Percentiles rank a stretch among this genome's conserved stretches.
phyloP scores from a whole-genome alignment of 1,140 invertebrate genomes.

The Lanistes nyassanus region DNA sequence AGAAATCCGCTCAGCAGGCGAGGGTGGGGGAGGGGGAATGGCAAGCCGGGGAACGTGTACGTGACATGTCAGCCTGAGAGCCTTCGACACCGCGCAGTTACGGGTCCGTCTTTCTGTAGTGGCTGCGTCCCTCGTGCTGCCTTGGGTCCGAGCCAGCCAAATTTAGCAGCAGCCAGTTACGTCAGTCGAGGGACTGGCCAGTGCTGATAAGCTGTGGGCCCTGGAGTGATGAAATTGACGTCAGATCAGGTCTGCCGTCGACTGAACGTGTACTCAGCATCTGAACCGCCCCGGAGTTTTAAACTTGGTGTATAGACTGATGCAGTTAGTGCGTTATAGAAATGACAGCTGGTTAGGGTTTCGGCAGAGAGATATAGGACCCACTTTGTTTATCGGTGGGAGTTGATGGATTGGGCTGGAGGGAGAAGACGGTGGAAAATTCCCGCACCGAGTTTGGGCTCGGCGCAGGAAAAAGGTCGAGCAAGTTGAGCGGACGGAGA shows the following conservation, averaged over 20 bases:
- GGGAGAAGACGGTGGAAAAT: not conserved
- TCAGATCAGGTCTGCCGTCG: not conserved
- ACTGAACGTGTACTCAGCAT: no score
- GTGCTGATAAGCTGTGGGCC: not conserved
- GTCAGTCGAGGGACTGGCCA: not conserved
- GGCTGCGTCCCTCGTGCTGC: not conserved
- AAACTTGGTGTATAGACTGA: not conserved
- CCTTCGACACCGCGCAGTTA: no score
- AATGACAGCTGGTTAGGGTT: not conserved
- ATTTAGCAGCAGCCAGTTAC: not conserved
- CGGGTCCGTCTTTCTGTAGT: not conserved
- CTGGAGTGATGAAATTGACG: not conserved
- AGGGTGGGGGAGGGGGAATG: not conserved
- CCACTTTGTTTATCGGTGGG: not conserved
- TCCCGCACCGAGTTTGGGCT: not conserved
- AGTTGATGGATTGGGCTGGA: no score
- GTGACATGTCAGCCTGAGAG: conserved; percentile 1
- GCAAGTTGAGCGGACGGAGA: not conserved
- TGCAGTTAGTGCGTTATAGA: not conserved
- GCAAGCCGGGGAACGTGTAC: not conserved
- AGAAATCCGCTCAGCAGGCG: not conserved
- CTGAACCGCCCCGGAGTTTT: not conserved
- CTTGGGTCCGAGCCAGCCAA: not conserved
- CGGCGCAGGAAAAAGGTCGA: not conserved
- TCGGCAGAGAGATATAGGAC: not conserved